Conservation (phyloP, 2,113 vertebrate genomes). For the Phylloscopus trochiloides region DNA sequence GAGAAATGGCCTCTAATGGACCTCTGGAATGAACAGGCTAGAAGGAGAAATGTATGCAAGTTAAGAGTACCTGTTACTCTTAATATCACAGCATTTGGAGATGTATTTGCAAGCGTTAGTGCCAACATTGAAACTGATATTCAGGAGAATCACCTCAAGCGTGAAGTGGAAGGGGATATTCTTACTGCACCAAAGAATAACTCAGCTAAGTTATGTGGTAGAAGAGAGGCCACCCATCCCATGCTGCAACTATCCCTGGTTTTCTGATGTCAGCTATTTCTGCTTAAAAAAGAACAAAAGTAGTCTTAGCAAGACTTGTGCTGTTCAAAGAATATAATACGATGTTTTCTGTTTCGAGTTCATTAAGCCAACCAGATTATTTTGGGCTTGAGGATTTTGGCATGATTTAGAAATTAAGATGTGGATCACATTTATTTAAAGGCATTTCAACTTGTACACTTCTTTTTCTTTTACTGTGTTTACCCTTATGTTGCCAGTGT, state of each 20-base stretch:
- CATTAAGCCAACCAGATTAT: background rate
- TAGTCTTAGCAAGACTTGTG: background rate
- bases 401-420: background rate
- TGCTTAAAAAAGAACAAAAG: background rate
- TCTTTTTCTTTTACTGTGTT: background rate
- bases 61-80: background rate
- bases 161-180: background rate
- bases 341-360: background rate
- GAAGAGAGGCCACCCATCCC: background rate
- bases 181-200: background rate
- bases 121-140: background rate
- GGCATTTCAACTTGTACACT: background rate
- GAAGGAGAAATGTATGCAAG: background rate
- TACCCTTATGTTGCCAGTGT: background rate
- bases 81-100: background rate
- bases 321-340: background rate
- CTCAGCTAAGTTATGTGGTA: background rate
- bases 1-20: constrained; percentile 23
- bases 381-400: background rate
- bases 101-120: background rate
- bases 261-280: background rate
- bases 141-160: background rate
- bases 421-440: background rate
- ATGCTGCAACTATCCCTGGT: background rate
- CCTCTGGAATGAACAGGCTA: background rate